Percentiles rank a stretch among this genome's conserved stretches.
Evolutionary conservation across 1,140 invertebrate species (phyloP).

Genomic region (Mizuhopecten yessoensis): DNA sequence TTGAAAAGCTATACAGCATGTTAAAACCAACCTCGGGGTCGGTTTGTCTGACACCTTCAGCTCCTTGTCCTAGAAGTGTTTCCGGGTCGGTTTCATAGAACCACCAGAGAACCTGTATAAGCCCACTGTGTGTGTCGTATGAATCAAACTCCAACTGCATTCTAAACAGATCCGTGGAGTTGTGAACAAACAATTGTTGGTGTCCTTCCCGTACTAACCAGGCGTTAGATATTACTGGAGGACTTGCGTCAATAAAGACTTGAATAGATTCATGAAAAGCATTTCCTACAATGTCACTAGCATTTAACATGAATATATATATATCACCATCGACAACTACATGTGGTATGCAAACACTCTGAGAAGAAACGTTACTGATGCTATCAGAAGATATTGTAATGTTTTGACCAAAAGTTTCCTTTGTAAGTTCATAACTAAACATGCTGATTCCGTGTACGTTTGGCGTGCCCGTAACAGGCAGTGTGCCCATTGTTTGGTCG

Average conservation of each 20-base stretch:
- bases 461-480: constrained; percentile 64
- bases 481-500: constrained; percentile 63
- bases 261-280: constrained; percentile 48
- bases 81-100: constrained; percentile 57
- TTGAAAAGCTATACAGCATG: too few relatives aligned
- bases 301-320: constrained; percentile 46
- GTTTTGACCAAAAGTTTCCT: not conserved
- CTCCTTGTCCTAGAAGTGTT: constrained; percentile 54
- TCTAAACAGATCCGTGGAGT: constrained; percentile 60
- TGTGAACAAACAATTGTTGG: constrained; percentile 62
- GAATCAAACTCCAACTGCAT: constrained; percentile 62
- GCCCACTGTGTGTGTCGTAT: constrained; percentile 63
- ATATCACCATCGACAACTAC: constrained; percentile 60
- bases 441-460: constrained; percentile 67
- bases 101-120: constrained; percentile 59
- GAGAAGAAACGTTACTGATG: constrained; percentile 52
- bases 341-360: constrained; percentile 53
- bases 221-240: constrained; percentile 50
- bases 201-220: constrained; percentile 54
- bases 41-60: constrained; percentile 51
- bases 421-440: constrained; percentile 41
- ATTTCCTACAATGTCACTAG: constrained; percentile 60
- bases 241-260: constrained; percentile 60
- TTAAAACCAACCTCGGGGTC: not conserved
- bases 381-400: not conserved